Conservation (phyloP, 2,113 vertebrate species). For the Sapayoa aenigma region DNA sequence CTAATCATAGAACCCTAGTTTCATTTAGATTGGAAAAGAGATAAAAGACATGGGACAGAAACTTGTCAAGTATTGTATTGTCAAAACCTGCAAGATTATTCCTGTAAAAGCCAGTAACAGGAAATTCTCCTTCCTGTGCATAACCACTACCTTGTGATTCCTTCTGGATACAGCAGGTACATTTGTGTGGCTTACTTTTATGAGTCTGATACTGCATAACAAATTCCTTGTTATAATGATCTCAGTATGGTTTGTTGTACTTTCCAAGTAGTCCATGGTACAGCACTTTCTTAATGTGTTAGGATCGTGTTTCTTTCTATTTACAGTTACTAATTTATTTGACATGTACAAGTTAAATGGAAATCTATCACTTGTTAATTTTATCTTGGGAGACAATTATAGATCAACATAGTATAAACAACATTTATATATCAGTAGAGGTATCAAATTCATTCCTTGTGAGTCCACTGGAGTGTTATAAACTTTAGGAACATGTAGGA, state of each 20-base stretch:
- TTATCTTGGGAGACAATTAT: not conserved
- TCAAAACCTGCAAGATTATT: not conserved
- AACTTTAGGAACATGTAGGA: not conserved
- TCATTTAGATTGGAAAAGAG: not conserved
- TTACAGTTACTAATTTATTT: not conserved
- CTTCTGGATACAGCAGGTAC: not conserved
- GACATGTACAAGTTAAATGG: not conserved
- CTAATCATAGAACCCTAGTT: not conserved
- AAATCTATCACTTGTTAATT: not conserved
- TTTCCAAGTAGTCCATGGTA: not conserved
- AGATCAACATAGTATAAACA: not conserved
- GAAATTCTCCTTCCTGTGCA: not conserved
- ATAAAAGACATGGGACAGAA: not conserved
- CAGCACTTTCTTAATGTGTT: not conserved
- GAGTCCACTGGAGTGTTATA: not conserved
- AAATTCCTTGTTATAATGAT: not conserved
- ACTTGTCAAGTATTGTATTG: not conserved
- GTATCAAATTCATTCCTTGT: not conserved
- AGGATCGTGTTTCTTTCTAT: not conserved
- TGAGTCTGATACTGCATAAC: not conserved
- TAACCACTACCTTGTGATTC: not conserved
- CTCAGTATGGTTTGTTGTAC: not conserved
- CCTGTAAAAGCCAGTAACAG: not conserved
- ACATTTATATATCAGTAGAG: not conserved
- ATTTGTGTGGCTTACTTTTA: not conserved